A percentile compares a stretch with the other conserved stretches of the same genome.
phyloP scores from a whole-genome alignment of 2,113 vertebrate species.

The Nycticorax nycticorax region DNA sequence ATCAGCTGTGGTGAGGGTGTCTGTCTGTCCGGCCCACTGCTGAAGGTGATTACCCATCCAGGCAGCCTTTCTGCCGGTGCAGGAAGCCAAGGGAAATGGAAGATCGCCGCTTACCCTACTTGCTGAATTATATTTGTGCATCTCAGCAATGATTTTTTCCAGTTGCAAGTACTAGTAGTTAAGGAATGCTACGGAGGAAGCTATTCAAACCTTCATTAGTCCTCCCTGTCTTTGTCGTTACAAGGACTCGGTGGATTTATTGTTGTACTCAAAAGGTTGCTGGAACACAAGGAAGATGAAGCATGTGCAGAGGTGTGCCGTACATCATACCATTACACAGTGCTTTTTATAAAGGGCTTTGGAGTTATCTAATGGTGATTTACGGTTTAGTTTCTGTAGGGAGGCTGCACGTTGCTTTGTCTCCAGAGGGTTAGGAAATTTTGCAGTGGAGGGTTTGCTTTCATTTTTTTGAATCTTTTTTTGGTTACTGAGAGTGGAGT shows the following conservation, averaged over 20 bases:
- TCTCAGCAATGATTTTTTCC: background rate
- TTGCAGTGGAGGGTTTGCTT: background rate
- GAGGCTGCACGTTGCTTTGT: background rate
- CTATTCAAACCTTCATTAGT: background rate
- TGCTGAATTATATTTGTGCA: background rate
- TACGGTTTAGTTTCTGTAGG: background rate
- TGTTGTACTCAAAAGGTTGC: background rate
- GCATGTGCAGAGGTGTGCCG: fast-evolving
- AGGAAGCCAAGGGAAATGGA: background rate
- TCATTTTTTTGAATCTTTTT: background rate
- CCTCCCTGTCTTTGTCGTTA: background rate
- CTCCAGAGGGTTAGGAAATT: background rate
- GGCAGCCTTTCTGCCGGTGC: background rate
- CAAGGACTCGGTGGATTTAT: background rate
- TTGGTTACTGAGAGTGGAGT: background rate
- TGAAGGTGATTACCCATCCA: background rate
- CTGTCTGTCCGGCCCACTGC: background rate
- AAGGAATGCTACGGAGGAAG: background rate
- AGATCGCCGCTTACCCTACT: fast-evolving
- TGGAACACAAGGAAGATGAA: background rate
- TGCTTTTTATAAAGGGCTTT: background rate
- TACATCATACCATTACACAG: background rate
- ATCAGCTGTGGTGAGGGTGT: background rate
- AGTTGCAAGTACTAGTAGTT: background rate
- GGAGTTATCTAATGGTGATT: background rate